These are phyloP conservation scores for Montipora cactus DNA, from an alignment of 64 coral and sea anemone species.

Conservation along the genomic window DNA sequence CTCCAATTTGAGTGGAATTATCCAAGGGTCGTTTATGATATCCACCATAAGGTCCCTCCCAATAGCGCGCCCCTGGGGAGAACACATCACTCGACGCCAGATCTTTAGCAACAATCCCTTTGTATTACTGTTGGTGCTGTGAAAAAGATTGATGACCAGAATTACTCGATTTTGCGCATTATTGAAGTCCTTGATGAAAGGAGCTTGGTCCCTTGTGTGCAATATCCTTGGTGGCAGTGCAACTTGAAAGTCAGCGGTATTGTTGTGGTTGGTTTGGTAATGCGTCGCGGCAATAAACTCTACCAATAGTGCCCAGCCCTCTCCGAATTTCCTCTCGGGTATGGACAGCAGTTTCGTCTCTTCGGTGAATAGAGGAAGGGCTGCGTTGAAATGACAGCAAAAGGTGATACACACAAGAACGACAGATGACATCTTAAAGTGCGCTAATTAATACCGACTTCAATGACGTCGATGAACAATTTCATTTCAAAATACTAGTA, in stretches of 20 bases:
- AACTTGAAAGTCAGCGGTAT: constrained; percentile 68
- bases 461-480: no score
- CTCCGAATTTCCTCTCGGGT: constrained; percentile 82
- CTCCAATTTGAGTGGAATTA: constrained; percentile 36
- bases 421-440: background rate
- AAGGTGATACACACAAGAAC: background rate
- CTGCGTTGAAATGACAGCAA: background rate
- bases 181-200: constrained; percentile 76
- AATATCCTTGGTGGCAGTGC: constrained; percentile 69
- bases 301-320: constrained; percentile 82
- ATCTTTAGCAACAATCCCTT: constrained; percentile 56
- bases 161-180: constrained; percentile 70
- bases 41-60: constrained; percentile 67
- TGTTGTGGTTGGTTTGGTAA: constrained; percentile 85
- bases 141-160: constrained; percentile 70
- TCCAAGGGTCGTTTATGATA: constrained; percentile 39
- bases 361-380: constrained; percentile 68
- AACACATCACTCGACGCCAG: constrained; percentile 86
- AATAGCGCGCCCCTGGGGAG: constrained; percentile 68
- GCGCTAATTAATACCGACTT: no score
- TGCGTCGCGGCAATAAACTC: constrained; percentile 84
- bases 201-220: constrained; percentile 45
- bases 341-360: constrained; percentile 56
- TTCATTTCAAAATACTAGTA: no score
- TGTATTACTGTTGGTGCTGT: constrained; percentile 43